phyloP scores from a whole-genome alignment of 2,113 vertebrate genomes.

The Pollimyrus isidori region DNA sequence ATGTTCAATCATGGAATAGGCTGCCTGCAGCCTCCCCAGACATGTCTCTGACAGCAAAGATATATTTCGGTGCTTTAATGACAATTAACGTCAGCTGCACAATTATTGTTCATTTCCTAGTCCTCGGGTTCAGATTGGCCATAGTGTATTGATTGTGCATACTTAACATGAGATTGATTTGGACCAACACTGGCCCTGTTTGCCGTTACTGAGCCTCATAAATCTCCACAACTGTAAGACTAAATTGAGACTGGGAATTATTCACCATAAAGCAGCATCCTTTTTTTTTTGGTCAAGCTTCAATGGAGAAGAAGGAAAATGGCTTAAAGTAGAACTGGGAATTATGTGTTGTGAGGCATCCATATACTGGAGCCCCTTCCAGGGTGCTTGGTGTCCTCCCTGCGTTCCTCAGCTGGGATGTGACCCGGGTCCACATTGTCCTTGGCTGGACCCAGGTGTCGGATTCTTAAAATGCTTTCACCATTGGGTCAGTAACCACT shows the following conservation, averaged over 20 bases:
- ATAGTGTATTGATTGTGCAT: slow-evolving; percentile 51
- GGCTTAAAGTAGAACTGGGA: background rate
- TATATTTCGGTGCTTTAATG: slow-evolving; percentile 54
- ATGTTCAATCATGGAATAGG: slow-evolving; percentile 55
- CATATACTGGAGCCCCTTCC: background rate
- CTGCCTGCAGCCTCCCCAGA: slow-evolving; percentile 28
- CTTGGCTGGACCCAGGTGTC: slow-evolving; percentile 49
- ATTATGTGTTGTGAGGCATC: background rate
- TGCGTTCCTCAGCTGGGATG: background rate
- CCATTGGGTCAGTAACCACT: slow-evolving; percentile 57
- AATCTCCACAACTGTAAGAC: slow-evolving; percentile 12
- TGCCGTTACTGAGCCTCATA: slow-evolving; percentile 25
- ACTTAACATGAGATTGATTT: slow-evolving; percentile 62
- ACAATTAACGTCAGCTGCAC: slow-evolving; percentile 66
- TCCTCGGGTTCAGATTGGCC: slow-evolving; percentile 49
- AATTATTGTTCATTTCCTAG: slow-evolving; percentile 61
- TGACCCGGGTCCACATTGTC: slow-evolving; percentile 45
- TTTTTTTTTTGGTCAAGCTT: background rate
- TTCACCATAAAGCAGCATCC: slow-evolving; percentile 11
- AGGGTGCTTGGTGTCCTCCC: slow-evolving; percentile 21
- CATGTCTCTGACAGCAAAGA: slow-evolving; percentile 43
- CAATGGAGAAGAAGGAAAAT: background rate
- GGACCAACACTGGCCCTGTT: slow-evolving; percentile 33
- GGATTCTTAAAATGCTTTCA: slow-evolving; percentile 55
- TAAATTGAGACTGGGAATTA: slow-evolving; percentile 15